These are phyloP conservation scores for Pardosa pseudoannulata DNA, from an alignment of 2,888 invertebrate species.

Conservation along the genomic window DNA sequence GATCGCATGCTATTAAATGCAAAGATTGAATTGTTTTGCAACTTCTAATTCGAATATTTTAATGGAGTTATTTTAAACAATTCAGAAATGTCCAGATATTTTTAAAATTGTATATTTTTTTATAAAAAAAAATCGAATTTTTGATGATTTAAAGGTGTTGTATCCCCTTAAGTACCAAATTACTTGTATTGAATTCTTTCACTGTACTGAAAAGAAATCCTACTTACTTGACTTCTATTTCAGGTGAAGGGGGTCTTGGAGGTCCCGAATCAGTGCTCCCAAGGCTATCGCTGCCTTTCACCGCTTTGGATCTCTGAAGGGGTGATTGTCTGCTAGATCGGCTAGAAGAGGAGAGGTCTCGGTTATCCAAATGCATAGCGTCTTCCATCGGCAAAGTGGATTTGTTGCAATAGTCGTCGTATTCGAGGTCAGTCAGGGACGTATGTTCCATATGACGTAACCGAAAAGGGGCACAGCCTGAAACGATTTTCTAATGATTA, in stretches of 20 bases:
- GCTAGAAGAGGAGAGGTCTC: background rate
- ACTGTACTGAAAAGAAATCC: too few species aligned
- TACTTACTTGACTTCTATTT: slow-evolving; percentile 52
- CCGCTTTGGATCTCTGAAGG: slow-evolving; percentile 55
- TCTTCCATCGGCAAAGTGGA: slow-evolving; percentile 38
- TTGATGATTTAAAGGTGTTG: too few species aligned
- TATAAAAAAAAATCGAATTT: too few species aligned
- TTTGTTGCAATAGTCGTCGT: slow-evolving; percentile 39
- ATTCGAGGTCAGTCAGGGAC: slow-evolving; percentile 34
- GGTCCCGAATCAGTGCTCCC: slow-evolving; percentile 56
- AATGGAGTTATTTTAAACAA: too few species aligned
- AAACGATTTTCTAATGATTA: too few species aligned
- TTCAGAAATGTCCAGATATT: too few species aligned
- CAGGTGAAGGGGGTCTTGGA: slow-evolving; percentile 40
- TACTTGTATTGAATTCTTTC: too few species aligned
- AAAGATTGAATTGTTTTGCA: too few species aligned
- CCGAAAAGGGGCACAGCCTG: slow-evolving; percentile 40
- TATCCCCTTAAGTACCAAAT: too few species aligned
- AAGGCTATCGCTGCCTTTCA: slow-evolving; percentile 58
- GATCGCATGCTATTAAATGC: too few species aligned
- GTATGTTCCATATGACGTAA: slow-evolving; percentile 53
- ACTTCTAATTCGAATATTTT: too few species aligned
- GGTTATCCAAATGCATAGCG: background rate
- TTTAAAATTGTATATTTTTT: too few species aligned
- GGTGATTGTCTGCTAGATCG: slow-evolving; percentile 37